These are phyloP conservation scores for Drosophila sordidula DNA, from an alignment of 2,888 invertebrate species.

Conservation along the genomic window DNA sequence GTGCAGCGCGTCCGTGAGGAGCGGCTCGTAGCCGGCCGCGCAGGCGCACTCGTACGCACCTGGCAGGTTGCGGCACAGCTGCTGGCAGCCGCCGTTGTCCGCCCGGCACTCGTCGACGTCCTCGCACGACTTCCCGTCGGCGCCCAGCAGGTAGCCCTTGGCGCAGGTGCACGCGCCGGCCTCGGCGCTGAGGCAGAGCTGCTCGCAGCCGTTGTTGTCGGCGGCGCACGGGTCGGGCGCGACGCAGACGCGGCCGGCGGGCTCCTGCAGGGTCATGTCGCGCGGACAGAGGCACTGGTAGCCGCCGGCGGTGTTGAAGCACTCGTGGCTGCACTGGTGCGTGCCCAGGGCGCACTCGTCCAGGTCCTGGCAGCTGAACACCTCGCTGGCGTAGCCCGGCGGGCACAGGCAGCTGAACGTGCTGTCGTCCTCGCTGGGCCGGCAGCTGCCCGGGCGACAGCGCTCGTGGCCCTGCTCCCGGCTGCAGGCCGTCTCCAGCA, in stretches of 20 bases:
- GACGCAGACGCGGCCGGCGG: constrained; percentile 84
- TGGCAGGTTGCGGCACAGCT: constrained; percentile 85
- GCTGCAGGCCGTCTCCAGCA: constrained; percentile 81
- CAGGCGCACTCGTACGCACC: constrained; percentile 87
- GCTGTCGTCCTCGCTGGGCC: constrained; percentile 84
- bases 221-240: constrained; percentile 86
- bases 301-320: constrained; percentile 86
- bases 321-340: constrained; percentile 86
- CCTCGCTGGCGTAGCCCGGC: constrained; percentile 80
- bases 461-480: constrained; percentile 75
- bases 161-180: constrained; percentile 84
- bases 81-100: constrained; percentile 84
- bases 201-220: constrained; percentile 87
- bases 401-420: constrained; percentile 86
- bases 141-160: constrained; percentile 76
- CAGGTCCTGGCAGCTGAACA: constrained; percentile 84
- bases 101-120: constrained; percentile 87
- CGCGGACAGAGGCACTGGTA: constrained; percentile 86
- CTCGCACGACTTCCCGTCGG: constrained; percentile 85
- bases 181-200: constrained; percentile 86
- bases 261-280: constrained; percentile 82
- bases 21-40: constrained; percentile 84
- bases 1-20: constrained; percentile 54
- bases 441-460: constrained; percentile 83
- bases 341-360: constrained; percentile 85